Evolutionary conservation across 2,113 vertebrate species (phyloP).

Genomic region (Calypte anna): DNA sequence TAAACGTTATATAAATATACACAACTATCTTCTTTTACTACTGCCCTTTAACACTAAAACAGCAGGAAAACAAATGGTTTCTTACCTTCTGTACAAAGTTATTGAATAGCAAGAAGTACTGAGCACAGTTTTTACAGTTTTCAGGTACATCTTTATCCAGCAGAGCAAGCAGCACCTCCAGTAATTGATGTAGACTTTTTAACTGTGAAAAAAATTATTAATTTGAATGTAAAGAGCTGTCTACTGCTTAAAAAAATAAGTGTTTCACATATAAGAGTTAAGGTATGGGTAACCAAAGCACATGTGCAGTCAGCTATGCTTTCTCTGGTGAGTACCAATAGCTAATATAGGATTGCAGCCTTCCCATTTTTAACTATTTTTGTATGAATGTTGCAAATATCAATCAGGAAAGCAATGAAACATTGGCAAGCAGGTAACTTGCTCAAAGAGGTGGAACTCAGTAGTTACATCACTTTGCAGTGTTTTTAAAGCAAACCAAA

Average conservation of each 20-base stretch:
- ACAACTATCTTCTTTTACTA: neutral
- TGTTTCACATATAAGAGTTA: neutral
- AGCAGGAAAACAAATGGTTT: neutral
- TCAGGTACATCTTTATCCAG: conserved; percentile 98
- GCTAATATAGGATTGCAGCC: neutral
- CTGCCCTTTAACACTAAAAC: neutral
- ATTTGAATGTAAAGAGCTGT: neutral
- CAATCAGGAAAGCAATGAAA: neutral
- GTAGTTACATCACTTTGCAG: neutral
- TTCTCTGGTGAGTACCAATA: neutral
- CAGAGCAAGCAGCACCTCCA: conserved; percentile 90
- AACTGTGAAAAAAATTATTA: conserved; percentile 65
- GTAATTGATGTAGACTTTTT: conserved; percentile 85
- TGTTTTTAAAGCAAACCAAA: neutral
- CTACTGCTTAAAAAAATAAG: neutral
- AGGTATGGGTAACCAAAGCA: neutral
- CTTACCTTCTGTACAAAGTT: conserved; percentile 96
- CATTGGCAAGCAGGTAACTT: neutral
- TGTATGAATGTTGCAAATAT: neutral
- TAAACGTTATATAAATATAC: neutral
- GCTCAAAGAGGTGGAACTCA: neutral
- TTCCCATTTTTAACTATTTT: neutral
- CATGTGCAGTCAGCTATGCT: neutral
- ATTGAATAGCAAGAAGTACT: conserved; percentile 97
- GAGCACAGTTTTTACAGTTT: conserved; percentile 98